Percentiles rank a stretch among this genome's conserved stretches.
Conservation (phyloP, 1,140 invertebrate species). For the Philotrypesis tridentata region DNA sequence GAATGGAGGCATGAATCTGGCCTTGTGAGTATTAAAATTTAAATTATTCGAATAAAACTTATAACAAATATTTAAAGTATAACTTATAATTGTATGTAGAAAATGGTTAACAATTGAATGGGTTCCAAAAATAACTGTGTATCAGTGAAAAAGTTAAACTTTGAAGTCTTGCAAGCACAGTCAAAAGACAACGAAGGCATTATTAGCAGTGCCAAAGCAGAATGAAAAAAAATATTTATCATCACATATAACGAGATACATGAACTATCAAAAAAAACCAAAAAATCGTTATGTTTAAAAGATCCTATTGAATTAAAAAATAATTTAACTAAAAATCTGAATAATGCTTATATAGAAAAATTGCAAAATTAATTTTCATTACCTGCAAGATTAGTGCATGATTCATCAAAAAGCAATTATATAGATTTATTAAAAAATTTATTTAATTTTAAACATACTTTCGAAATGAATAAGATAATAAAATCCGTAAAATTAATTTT, state of each 20-base stretch:
- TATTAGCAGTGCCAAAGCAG: slow-evolving; percentile 81
- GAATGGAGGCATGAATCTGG: slow-evolving; percentile 94
- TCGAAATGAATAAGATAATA: background rate
- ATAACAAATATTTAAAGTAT: background rate
- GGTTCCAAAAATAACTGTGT: slow-evolving; percentile 95
- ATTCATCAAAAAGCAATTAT: slow-evolving; percentile 21
- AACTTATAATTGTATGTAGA: slow-evolving; percentile 73
- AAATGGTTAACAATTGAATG: slow-evolving; percentile 89
- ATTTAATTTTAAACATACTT: background rate
- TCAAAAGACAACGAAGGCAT: slow-evolving; percentile 91
- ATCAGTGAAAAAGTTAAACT: slow-evolving; percentile 93
- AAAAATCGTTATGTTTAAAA: slow-evolving; percentile 74
- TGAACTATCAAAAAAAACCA: slow-evolving; percentile 58
- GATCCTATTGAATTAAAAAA: slow-evolving; percentile 78
- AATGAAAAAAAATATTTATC: slow-evolving; percentile 76
- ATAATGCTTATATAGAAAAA: slow-evolving; percentile 32
- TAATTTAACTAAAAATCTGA: slow-evolving; percentile 71
- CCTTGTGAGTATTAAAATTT: slow-evolving; percentile 75
- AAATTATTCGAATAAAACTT: background rate
- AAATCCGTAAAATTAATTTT: background rate
- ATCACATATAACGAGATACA: slow-evolving; percentile 68
- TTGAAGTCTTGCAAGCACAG: slow-evolving; percentile 98
- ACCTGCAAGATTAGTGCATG: slow-evolving; percentile 51
- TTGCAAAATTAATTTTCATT: slow-evolving; percentile 56
- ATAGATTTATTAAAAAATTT: slow-evolving; percentile 40